These are phyloP conservation scores for Polypterus bichir DNA, from an alignment of 2,113 vertebrate species.

Conservation along the genomic window DNA sequence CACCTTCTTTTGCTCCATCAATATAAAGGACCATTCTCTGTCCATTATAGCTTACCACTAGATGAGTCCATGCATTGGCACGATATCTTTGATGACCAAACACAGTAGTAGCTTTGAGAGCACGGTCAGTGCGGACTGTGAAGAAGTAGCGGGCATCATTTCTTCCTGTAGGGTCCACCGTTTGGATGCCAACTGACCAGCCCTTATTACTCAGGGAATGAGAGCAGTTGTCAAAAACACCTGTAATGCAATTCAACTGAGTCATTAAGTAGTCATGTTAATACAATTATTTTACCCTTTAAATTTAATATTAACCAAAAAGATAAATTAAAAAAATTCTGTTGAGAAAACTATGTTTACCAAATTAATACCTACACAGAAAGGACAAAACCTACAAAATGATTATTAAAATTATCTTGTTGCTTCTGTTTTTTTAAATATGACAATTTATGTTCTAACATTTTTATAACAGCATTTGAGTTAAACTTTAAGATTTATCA, in stretches of 20 bases:
- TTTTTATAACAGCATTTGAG: conserved; percentile 1
- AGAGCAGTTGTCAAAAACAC: conserved; percentile 90
- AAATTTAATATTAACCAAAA: too few relatives aligned
- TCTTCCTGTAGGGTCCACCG: conserved; percentile 45
- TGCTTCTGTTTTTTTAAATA: not conserved
- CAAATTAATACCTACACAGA: too few relatives aligned
- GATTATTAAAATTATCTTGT: too few relatives aligned
- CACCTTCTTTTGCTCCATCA: conserved; percentile 72
- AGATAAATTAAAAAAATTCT: too few relatives aligned
- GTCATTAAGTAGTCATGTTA: not conserved
- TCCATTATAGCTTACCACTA: conserved; percentile 72
- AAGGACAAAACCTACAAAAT: too few relatives aligned
- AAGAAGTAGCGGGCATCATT: conserved; percentile 84
- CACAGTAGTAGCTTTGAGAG: conserved; percentile 55
- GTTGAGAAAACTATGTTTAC: too few relatives aligned
- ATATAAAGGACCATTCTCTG: conserved; percentile 68
- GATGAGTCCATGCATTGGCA: conserved; percentile 64
- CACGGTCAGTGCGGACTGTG: conserved; percentile 78
- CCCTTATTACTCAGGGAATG: conserved; percentile 73
- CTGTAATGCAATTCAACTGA: conserved; percentile 34
- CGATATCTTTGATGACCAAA: conserved; percentile 55
- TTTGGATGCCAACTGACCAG: conserved; percentile 80
- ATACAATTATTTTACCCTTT: too few relatives aligned
- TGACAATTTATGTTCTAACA: conserved; percentile 4
- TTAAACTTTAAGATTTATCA: not conserved